These are phyloP conservation scores for Dendroctonus ponderosae DNA, from an alignment of 1,140 invertebrate species.

Conservation along the genomic window DNA sequence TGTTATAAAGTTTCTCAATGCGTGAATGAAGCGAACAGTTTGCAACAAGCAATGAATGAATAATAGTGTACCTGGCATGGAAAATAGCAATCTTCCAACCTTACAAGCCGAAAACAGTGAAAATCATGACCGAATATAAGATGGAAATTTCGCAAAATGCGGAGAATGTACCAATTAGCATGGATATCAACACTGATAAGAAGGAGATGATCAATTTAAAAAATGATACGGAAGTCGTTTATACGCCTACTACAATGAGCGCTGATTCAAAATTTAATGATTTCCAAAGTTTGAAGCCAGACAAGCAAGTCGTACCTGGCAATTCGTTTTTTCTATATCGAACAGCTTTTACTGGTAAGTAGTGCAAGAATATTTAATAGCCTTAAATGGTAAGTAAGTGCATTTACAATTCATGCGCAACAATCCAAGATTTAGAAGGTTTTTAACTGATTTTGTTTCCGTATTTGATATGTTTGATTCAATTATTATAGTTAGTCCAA, in stretches of 20 bases:
- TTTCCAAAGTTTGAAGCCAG: conserved; percentile 26
- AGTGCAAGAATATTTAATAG: background rate
- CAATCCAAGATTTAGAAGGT: background rate
- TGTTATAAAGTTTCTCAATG: no score
- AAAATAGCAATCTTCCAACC: no score
- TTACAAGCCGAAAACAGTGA: background rate
- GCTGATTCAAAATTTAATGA: conserved; percentile 5
- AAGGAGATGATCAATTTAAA: conserved; percentile 4
- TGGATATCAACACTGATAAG: conserved; percentile 23
- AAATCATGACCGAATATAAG: background rate
- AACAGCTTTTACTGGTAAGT: conserved; percentile 27
- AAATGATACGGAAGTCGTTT: conserved; percentile 26
- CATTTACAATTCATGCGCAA: background rate
- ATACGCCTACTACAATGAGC: conserved; percentile 22
- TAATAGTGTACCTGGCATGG: no score
- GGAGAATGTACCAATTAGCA: background rate
- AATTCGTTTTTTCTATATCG: conserved; percentile 19
- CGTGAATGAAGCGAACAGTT: no score
- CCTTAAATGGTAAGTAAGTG: background rate
- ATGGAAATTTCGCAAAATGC: conserved; percentile 4
- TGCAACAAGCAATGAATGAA: no score
- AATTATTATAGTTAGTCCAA: no score
- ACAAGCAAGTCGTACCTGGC: conserved; percentile 1
- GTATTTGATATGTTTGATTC: background rate
- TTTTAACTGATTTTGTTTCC: conserved; percentile 1